phyloP scores from a whole-genome alignment of 2,888 invertebrate species.

The Drosophila greeni region DNA sequence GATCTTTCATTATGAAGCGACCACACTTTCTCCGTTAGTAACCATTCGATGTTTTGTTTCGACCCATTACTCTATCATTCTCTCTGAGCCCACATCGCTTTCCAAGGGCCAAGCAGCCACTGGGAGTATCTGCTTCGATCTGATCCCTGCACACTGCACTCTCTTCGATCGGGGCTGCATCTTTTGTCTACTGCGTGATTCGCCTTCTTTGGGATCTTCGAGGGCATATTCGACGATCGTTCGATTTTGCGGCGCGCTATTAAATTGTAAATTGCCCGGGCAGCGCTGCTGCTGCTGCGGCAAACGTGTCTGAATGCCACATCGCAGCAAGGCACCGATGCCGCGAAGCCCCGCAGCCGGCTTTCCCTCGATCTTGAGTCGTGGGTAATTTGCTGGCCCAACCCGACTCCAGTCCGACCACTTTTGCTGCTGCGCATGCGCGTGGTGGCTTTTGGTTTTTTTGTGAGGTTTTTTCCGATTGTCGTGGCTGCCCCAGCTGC shows the following conservation, averaged over 20 bases:
- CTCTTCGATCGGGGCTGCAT: slow-evolving; percentile 8
- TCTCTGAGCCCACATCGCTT: slow-evolving; percentile 5
- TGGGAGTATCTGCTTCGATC: slow-evolving; percentile 7
- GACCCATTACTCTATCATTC: slow-evolving; percentile 7
- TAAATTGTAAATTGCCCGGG: slow-evolving; percentile 71
- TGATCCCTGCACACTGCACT: slow-evolving; percentile 7
- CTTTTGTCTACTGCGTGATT: slow-evolving; percentile 19
- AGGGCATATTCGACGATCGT: slow-evolving; percentile 55
- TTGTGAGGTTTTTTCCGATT: slow-evolving; percentile 52
- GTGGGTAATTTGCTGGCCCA: slow-evolving; percentile 65
- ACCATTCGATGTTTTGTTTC: neutral
- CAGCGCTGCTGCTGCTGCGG: slow-evolving; percentile 61
- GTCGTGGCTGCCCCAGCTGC: slow-evolving; percentile 5
- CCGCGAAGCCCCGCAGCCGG: slow-evolving; percentile 10
- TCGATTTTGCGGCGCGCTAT: slow-evolving; percentile 71
- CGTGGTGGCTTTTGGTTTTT: slow-evolving; percentile 46
- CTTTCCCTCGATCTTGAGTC: slow-evolving; percentile 51
- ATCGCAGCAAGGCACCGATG: slow-evolving; percentile 20
- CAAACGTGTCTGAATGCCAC: slow-evolving; percentile 71
- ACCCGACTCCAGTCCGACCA: slow-evolving; percentile 50
- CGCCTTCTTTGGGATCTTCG: slow-evolving; percentile 17
- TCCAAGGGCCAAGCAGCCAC: neutral
- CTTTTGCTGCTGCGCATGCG: slow-evolving; percentile 58
- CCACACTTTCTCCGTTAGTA: neutral
- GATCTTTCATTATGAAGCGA: neutral